Conservation (phyloP, 2,888 invertebrate genomes). For the Isotomurus palustris region DNA sequence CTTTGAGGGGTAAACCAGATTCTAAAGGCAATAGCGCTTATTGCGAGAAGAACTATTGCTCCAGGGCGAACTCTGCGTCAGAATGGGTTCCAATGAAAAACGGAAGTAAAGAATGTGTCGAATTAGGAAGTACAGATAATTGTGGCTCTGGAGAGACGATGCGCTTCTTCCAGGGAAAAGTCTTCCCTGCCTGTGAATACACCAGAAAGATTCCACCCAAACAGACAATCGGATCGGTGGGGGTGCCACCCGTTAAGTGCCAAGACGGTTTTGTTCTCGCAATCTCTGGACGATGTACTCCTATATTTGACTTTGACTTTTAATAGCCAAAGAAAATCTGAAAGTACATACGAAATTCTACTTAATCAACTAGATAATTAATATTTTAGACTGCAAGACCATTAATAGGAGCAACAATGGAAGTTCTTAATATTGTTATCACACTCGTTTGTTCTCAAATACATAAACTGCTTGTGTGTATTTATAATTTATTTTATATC, state of each 20-base stretch:
- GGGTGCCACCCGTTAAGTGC: conserved; percentile 15
- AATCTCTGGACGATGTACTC: conserved; percentile 15
- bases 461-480: too few species aligned
- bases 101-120: conserved; percentile 18
- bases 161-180: conserved; percentile 10
- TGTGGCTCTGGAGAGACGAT: conserved; percentile 13
- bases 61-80: background rate
- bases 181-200: background rate
- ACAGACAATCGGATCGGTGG: background rate
- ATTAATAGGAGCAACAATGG: too few species aligned
- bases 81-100: conserved; percentile 17
- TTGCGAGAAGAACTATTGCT: conserved; percentile 12
- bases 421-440: too few species aligned
- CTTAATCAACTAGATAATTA: too few species aligned
- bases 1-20: conserved; percentile 1
- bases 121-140: conserved; percentile 13
- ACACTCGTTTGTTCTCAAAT: too few species aligned
- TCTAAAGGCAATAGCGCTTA: background rate
- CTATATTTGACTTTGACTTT: conserved; percentile 28
- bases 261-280: conserved; percentile 8
- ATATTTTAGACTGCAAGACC: too few species aligned
- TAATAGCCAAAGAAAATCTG: too few species aligned
- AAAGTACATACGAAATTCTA: too few species aligned
- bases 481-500: too few species aligned
- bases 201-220: conserved; percentile 1